Conservation (phyloP, 2,888 invertebrate species). For the Molanna angustata region DNA sequence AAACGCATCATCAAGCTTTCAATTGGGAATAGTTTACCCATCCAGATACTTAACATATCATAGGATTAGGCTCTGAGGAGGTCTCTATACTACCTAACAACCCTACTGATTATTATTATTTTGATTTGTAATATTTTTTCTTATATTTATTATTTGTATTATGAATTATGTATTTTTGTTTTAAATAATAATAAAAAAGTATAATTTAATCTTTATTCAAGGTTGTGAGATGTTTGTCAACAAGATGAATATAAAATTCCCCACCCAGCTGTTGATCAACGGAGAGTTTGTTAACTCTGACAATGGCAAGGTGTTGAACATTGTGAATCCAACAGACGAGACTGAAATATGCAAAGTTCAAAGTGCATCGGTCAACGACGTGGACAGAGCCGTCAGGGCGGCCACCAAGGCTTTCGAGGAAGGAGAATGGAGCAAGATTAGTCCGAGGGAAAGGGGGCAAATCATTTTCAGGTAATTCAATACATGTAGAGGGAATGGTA, state of each 20-base stretch:
- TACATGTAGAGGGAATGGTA: too few species aligned
- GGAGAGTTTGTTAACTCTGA: constrained; percentile 85
- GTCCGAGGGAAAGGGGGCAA: constrained; percentile 84
- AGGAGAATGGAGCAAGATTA: constrained; percentile 94
- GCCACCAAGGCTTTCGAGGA: constrained; percentile 84
- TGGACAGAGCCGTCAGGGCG: constrained; percentile 82
- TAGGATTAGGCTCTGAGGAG: too few species aligned
- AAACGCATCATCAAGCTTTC: too few species aligned
- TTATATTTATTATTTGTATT: too few species aligned
- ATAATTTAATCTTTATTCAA: too few species aligned
- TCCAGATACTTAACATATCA: too few species aligned
- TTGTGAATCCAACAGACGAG: constrained; percentile 86
- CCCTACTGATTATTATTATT: too few species aligned
- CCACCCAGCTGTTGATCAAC: constrained; percentile 88
- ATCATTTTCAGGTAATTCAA: constrained; percentile 67
- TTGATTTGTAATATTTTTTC: too few species aligned
- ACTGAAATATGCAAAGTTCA: constrained; percentile 71
- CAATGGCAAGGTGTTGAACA: constrained; percentile 58
- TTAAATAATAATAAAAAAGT: too few species aligned
- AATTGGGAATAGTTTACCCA: too few species aligned
- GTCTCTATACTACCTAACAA: too few species aligned
- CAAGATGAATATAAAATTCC: constrained; percentile 80
- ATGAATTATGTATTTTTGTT: too few species aligned
- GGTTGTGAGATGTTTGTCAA: constrained; percentile 76
- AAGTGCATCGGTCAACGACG: constrained; percentile 74